A percentile compares a stretch with the other conserved stretches of the same genome.
Conservation (phyloP, 2,797 vertebrate species). For the Manis crassicaudata region DNA sequence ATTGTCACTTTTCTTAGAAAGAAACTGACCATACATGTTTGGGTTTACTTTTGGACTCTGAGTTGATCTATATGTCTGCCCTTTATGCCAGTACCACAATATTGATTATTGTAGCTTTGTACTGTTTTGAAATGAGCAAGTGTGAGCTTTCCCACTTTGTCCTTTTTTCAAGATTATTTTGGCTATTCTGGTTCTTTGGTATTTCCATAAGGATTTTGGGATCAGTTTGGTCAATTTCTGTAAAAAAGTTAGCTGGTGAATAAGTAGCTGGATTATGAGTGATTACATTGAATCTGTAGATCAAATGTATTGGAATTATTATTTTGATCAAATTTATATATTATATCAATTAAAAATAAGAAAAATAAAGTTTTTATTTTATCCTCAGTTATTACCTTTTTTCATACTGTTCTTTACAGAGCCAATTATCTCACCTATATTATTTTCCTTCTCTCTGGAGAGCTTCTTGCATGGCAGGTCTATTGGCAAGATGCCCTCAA, state of each 20-base stretch:
- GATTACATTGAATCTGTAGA: neutral
- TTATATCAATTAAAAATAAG: no score
- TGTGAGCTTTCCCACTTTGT: neutral
- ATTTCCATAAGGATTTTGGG: constrained; percentile 22
- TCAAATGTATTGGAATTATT: neutral
- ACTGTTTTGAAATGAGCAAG: constrained; percentile 1
- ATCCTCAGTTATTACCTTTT: no score
- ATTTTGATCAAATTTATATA: no score
- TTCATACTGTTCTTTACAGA: no score
- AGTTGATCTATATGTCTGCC: neutral
- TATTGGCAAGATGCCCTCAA: no score
- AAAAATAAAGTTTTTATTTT: no score
- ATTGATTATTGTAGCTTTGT: neutral
- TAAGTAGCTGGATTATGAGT: constrained; percentile 2
- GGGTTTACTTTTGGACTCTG: neutral
- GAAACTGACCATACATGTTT: neutral
- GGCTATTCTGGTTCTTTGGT: neutral
- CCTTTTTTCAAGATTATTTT: neutral
- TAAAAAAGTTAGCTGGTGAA: neutral
- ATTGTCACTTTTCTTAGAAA: constrained; percentile 5
- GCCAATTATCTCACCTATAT: no score
- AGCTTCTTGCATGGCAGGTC: no score
- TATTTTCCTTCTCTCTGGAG: no score
- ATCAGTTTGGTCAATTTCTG: neutral
- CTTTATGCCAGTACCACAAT: neutral